These are phyloP conservation scores for Hypotaenidia philippensis DNA, from an alignment of 2,797 vertebrate species.

Conservation along the genomic window DNA sequence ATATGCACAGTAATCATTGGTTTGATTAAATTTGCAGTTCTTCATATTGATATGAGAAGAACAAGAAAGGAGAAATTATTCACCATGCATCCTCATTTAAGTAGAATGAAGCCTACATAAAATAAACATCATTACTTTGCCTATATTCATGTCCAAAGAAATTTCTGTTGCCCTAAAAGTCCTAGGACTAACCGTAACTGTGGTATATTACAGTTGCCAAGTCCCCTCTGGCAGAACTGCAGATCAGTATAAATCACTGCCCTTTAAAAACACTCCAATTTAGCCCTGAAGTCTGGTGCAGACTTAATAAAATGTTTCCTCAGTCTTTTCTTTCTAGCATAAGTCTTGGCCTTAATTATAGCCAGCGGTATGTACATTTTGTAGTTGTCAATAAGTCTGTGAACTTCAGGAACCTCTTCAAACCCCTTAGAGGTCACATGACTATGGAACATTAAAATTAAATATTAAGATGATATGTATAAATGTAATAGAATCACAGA, in stretches of 20 bases:
- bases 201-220: background rate
- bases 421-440: accelerated
- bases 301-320: background rate
- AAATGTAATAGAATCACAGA: background rate
- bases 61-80: background rate
- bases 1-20: background rate
- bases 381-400: background rate
- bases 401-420: background rate
- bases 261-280: background rate
- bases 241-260: background rate
- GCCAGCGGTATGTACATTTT: background rate
- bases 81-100: background rate
- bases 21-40: background rate
- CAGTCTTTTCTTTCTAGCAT: background rate
- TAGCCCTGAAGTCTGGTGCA: background rate
- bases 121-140: background rate
- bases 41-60: background rate
- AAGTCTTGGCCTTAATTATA: background rate
- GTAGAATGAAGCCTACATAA: background rate
- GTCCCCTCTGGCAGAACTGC: background rate
- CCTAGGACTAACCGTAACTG: background rate
- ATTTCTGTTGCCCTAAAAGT: background rate
- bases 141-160: background rate
- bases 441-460: background rate
- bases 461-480: background rate